These are phyloP conservation scores for Aegithalos caudatus DNA, from an alignment of 2,113 vertebrate species.

Conservation along the genomic window DNA sequence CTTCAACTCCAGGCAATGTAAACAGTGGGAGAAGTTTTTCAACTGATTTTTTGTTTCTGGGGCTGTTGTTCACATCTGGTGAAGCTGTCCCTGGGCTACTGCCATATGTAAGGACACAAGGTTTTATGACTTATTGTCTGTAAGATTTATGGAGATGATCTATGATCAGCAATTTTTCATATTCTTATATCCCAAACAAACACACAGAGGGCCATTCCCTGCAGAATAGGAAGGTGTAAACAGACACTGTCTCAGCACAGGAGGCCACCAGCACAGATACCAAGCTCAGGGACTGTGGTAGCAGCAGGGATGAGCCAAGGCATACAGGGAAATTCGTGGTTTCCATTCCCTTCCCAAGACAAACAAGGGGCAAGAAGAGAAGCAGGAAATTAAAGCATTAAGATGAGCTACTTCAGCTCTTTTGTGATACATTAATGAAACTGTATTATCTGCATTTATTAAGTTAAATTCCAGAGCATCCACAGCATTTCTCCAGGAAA, in stretches of 20 bases:
- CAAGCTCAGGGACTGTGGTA: neutral
- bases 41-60: neutral
- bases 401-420: conserved; percentile 41
- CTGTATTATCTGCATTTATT: conserved; percentile 34
- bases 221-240: neutral
- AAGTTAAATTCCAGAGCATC: conserved; percentile 52
- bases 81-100: conserved; percentile 52
- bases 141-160: conserved; percentile 89
- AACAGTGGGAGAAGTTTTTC: conserved; percentile 32
- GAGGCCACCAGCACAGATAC: neutral
- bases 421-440: conserved; percentile 54
- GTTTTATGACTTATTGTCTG: conserved; percentile 81
- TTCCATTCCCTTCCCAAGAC: neutral
- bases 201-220: neutral
- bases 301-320: neutral
- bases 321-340: neutral
- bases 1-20: neutral
- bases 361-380: neutral
- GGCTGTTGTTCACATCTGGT: conserved; percentile 69
- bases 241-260: neutral
- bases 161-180: conserved; percentile 87
- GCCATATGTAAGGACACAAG: conserved; percentile 81
- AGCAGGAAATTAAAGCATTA: conserved; percentile 56
- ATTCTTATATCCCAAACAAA: conserved; percentile 62
- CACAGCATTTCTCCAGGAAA: conserved; percentile 55